These are phyloP conservation scores for Arvicanthis niloticus DNA, from an alignment of 2,113 vertebrate species.

Conservation along the genomic window DNA sequence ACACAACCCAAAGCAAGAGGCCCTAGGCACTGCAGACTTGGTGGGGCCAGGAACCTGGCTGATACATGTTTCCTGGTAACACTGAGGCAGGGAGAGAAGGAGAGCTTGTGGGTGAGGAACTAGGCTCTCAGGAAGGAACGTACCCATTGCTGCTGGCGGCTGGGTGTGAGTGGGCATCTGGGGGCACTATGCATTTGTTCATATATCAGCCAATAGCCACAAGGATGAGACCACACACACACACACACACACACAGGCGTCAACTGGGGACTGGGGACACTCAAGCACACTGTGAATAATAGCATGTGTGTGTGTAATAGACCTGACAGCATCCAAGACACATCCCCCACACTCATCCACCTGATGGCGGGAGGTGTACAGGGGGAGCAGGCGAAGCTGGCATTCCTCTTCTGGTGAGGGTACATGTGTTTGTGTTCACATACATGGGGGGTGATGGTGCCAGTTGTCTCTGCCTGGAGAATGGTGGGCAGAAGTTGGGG, in stretches of 20 bases:
- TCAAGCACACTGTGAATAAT: conserved; percentile 14
- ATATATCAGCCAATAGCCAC: background rate
- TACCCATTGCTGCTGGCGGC: background rate
- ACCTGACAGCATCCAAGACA: conserved; percentile 39
- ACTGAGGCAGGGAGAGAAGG: background rate
- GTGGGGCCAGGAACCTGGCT: background rate
- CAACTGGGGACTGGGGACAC: background rate
- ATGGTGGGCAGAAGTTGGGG: background rate
- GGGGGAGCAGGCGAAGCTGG: background rate
- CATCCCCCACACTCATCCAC: background rate
- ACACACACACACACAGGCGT: background rate
- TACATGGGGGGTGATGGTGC: background rate
- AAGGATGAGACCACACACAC: background rate
- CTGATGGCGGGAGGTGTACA: background rate
- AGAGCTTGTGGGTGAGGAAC: background rate
- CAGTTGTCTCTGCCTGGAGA: background rate
- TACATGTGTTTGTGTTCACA: background rate
- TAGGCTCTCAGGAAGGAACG: background rate
- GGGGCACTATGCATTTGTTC: background rate
- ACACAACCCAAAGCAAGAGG: conserved; percentile 4
- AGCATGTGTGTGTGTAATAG: background rate
- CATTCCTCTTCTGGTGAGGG: background rate
- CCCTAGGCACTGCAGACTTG: background rate
- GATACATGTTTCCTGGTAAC: background rate
- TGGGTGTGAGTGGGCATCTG: background rate